Evolutionary conservation across 2,888 invertebrate species (phyloP).

Genomic region (Chorisops tibialis): DNA sequence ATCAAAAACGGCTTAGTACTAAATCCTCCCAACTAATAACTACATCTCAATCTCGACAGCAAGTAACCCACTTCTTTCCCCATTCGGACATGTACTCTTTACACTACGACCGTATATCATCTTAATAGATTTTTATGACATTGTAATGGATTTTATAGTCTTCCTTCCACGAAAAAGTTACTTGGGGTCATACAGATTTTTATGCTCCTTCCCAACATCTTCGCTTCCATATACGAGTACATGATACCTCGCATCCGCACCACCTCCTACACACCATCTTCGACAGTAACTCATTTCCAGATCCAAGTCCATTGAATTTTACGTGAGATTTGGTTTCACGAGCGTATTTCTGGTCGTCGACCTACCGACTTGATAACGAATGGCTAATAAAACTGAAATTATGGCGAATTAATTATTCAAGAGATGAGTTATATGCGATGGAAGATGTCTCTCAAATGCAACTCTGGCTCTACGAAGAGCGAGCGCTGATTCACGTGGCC

Average conservation of each 20-base stretch:
- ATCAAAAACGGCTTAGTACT: too few relatives aligned
- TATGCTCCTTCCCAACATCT: slow-evolving; percentile 8
- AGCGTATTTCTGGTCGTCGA: slow-evolving; percentile 20
- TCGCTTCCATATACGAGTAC: not conserved
- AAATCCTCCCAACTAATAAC: too few relatives aligned
- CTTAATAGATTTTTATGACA: slow-evolving; percentile 38
- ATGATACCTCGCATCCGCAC: not conserved
- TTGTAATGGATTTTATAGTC: slow-evolving; percentile 36
- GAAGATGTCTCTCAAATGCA: slow-evolving; percentile 15
- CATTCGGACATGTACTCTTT: slow-evolving; percentile 12
- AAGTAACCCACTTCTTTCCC: too few relatives aligned
- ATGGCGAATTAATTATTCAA: slow-evolving; percentile 34
- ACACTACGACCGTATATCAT: slow-evolving; percentile 33
- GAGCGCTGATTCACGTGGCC: too few relatives aligned
- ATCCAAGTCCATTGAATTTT: not conserved
- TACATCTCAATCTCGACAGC: too few relatives aligned
- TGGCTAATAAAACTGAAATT: slow-evolving; percentile 31
- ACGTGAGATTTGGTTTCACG: slow-evolving; percentile 20
- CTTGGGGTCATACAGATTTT: slow-evolving; percentile 12
- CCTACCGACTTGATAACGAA: slow-evolving; percentile 19
- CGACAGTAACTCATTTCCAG: not conserved
- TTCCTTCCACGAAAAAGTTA: not conserved
- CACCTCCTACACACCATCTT: slow-evolving; percentile 7
- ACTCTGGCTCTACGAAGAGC: too few relatives aligned
- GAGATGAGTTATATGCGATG: slow-evolving; percentile 24